These are phyloP conservation scores for Tachina fera DNA, from an alignment of 2,888 invertebrate species.

Conservation along the genomic window DNA sequence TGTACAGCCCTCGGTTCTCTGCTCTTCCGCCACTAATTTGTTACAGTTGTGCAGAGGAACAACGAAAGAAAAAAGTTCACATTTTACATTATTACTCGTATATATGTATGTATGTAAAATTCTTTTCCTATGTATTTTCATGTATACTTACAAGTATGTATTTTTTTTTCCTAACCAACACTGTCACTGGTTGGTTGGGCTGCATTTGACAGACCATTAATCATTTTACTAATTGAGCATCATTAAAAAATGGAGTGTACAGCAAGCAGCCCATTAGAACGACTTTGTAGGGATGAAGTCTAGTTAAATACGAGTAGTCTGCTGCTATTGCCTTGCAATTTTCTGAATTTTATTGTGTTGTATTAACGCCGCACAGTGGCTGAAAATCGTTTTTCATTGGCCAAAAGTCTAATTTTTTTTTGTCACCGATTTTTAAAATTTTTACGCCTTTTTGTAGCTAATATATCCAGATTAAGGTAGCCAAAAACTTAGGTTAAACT, in stretches of 20 bases:
- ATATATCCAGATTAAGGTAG: too few relatives aligned
- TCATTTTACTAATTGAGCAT: constrained; percentile 82
- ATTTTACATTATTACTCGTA: constrained; percentile 19
- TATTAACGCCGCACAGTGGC: constrained; percentile 33
- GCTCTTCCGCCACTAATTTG: constrained; percentile 1
- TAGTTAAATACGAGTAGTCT: not conserved
- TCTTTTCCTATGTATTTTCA: constrained; percentile 8
- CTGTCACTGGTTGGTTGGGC: constrained; percentile 72
- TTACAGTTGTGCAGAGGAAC: not conserved
- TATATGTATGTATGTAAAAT: not conserved
- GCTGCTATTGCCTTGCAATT: constrained; percentile 12
- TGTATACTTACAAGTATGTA: constrained; percentile 2
- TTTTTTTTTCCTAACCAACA: constrained; percentile 73
- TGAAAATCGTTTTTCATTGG: too few relatives aligned
- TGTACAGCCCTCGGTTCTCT: constrained; percentile 25
- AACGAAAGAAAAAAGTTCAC: constrained; percentile 25
- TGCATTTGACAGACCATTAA: constrained; percentile 82
- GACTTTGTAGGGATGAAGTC: constrained; percentile 34
- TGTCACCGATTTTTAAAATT: too few relatives aligned
- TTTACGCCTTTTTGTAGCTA: too few relatives aligned
- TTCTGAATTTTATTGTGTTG: constrained; percentile 39
- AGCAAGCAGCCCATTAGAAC: not conserved
- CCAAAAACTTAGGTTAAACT: too few relatives aligned
- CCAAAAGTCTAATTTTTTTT: too few relatives aligned
- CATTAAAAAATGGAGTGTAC: constrained; percentile 76